A percentile compares a stretch with the other conserved stretches of the same genome.
These are phyloP conservation scores for Steatocranus sp. DNA, from an alignment of 2,797 vertebrate genomes.

Conservation along the genomic window DNA sequence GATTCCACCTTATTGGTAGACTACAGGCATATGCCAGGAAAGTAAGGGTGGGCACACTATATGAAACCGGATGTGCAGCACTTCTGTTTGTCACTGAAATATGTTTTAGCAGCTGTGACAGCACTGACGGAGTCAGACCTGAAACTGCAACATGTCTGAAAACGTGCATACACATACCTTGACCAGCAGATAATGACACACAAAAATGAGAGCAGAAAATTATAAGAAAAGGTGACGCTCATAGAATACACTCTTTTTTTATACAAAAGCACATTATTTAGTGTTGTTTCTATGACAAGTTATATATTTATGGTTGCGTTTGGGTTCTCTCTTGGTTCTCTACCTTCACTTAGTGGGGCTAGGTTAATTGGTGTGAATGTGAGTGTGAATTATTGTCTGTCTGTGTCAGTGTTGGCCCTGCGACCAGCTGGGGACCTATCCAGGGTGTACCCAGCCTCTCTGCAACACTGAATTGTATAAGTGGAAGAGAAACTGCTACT, in stretches of 20 bases:
- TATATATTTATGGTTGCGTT: not conserved
- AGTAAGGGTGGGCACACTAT: not conserved
- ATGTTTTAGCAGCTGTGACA: not conserved
- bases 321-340: not conserved
- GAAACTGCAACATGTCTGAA: not conserved
- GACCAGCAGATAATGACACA: not conserved
- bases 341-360: not conserved
- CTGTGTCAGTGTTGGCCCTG: not conserved
- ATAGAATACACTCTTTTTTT: not conserved
- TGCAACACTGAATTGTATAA: not conserved
- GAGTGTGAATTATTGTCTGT: not conserved
- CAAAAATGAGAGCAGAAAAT: not conserved
- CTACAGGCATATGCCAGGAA: not conserved
- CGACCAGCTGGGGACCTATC: not conserved
- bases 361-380: not conserved
- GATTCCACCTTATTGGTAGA: not conserved
- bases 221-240: fast-evolving
- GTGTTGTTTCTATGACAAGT: not conserved
- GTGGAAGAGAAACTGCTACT: not conserved
- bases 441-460: not conserved
- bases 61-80: not conserved
- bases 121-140: not conserved
- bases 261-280: not conserved
- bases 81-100: not conserved
- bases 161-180: not conserved